Evolutionary conservation across 2,113 vertebrate species (phyloP), one percentile per base, ranked within the genome.

Genomic region (Ciconia maguari): DNA sequence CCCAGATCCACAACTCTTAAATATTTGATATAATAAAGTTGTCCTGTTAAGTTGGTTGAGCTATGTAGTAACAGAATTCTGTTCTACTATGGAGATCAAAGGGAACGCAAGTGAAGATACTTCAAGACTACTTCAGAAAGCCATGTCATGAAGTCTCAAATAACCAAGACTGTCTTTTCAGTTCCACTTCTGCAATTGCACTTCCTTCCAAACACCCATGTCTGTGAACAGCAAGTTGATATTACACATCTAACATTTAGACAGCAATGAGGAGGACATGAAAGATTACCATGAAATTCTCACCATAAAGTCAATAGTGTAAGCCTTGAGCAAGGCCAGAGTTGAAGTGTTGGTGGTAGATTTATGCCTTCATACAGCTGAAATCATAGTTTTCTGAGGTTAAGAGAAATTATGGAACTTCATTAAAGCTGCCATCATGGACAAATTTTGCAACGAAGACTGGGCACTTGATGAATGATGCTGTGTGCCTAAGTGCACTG

Each of bases 351-450:
- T 76, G n/a, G 58, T n/a, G 24, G 54, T 76, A 92, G 89, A 97
- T 95, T 95, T 95, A 97, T 95, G 62, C 42, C 42, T 87, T 87
- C 66, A 41, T 76, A 55, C 81, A 96, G 42, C 42, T 91, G 84
- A 95, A 95, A 93, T 91, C 96, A 94, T 87, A 96, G 83, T 96
- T 95, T 96, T 93, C 74, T 74, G 78, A 85, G 66, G 61, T 81
- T 87, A 54, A 77, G 51, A 95, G 81, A 96, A 95, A 96, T 95
- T 95, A 97, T 15, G 2, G 89, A 97, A 91, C 93, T 93, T 96
- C 95, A 94, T 97, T 97, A 97, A 92, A 89, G 88, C 79, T 90
- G 93, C 72, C 87, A 96, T 92, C 85, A 83, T 71, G 69, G 90
- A 94, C 74, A 97, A 94, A 94, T 96, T 93, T 95, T 93, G 87